Base-by-base conservation (phyloP, 2,888 invertebrate species). In the Thymelicus lineola region DNA sequence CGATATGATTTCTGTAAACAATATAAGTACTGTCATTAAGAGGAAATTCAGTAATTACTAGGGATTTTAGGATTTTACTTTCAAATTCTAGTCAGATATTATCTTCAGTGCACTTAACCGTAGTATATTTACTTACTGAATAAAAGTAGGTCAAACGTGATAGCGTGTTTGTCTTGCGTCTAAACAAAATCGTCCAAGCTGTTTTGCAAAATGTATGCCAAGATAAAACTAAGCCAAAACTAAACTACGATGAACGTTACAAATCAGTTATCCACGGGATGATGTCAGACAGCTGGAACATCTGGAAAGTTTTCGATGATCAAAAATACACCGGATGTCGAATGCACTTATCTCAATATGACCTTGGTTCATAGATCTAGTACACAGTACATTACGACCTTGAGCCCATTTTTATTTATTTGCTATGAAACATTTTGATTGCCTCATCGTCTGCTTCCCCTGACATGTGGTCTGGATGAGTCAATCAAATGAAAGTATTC, bases 401-500 rank as follows among this genome's bases (percentile, higher is more conserved):
- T 90, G 90, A 83, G 79, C 87, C 78, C 75, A 77, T 82, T 87
- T 82, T 87, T 83, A 80, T 82, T 82, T 80, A 76, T 78, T 77
- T 80, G 75, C 80, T 79, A 84, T 86, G 86, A 88, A 84, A 84
- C 82, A 78, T 76, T 83, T 87, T 86, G 79, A 88, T 88, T 80
- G 77, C 86, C 86, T 86, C 79, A 88, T 88, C 79, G 77, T 86
- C 86, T 86, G 84, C 77, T 83, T 75, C 76, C 75, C 75, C 70
- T 66, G 71, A 77, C 82, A 84, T 84, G 79, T 86, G 83, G 82
- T 85, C 81, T 79, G 72, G 76, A 78, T 86, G 85, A 88, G 75
- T 86, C 84, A 85, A 79, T 81, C 73, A 66, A 69, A 73, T 68
- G 7, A 50, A 59, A 58, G 57, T 63, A 60, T 36, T 55, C 7